phyloP scores from a whole-genome alignment of 2,797 vertebrate genomes.

The Notolabrus celidotus region DNA sequence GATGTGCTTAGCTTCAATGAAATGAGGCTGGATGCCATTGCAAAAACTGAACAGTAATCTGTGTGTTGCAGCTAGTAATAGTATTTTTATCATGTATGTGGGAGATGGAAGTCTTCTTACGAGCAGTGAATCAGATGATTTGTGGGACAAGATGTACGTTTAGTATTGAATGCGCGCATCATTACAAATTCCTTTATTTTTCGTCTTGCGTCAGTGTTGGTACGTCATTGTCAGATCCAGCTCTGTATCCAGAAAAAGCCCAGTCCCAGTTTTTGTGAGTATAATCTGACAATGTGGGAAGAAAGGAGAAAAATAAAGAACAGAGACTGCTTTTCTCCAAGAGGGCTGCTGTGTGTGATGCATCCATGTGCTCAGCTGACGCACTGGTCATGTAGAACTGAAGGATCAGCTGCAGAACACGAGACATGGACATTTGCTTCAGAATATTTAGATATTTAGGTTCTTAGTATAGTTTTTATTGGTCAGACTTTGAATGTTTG shows the following conservation, averaged over 20 bases:
- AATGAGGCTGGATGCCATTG: conserved; percentile 34
- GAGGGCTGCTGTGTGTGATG: background rate
- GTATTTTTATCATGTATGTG: background rate
- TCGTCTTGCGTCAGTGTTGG: background rate
- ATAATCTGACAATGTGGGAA: conserved; percentile 24
- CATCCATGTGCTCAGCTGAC: background rate
- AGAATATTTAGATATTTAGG: background rate
- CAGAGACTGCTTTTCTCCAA: conserved; percentile 2
- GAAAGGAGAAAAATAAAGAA: background rate
- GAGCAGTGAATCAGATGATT: conserved; percentile 16
- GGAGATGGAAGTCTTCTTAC: conserved; percentile 9
- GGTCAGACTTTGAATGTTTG: conserved; percentile 11
- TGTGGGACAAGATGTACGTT: background rate
- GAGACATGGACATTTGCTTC: background rate
- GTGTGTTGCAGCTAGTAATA: conserved; percentile 15
- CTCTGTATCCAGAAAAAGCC: conserved; percentile 10
- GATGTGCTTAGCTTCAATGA: conserved; percentile 25
- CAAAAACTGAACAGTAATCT: conserved; percentile 11
- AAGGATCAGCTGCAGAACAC: background rate
- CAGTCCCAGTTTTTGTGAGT: conserved; percentile 20
- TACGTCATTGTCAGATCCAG: background rate
- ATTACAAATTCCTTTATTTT: conserved; percentile 16
- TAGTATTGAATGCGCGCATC: conserved; percentile 1
- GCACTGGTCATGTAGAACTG: background rate
- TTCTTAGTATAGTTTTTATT: background rate